Evolutionary conservation across 2,888 invertebrate species (phyloP), one percentile per base, ranked within the genome.

Genomic region (Hyles lineata): DNA sequence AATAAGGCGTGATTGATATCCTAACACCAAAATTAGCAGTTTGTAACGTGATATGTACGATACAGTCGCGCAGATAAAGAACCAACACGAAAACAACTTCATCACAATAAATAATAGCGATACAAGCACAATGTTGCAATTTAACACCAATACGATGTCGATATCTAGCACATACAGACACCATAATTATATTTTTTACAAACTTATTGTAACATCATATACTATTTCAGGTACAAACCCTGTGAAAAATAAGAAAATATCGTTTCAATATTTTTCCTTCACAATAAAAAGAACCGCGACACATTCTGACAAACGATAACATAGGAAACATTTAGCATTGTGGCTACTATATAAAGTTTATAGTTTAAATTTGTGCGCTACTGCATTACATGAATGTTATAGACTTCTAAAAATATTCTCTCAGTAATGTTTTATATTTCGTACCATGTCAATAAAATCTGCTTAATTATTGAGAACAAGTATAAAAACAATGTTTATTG

Each of bases 401-500:
- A 70, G 61, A 58, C 60, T 70, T 59, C 72, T 69, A 72, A 60
- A 67, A 70, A 69, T 67, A 67, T 50, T 67, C 1, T 67, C 21
- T 63, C 21, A 63, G 55, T 55, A 55, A 55, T 55, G 55, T 67
- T 67, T 50, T 9, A 23, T 67, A 63, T 21, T 43, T 29, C 62
- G n/a, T 62, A 43, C 25, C 63, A 11, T 63, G 23, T 67, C 50
- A 67, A 67, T 67, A 67, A 67, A 67, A 67, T 67, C 67, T 67
- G 67, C 67, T 67, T 67, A 63, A 63, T 63, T 63, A 67, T 50
- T 17, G 67, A 43, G 50, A 67, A 67, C 67, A 67, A 67, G 67
- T 67, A 67, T 67, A 67, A 67, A 67, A 67, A 67, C 67, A 67
- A 67, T 67, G 55, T 55, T 55, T 62, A 62, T 55, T 43, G 80